Evolutionary conservation across 2,797 vertebrate genomes (phyloP).

Genomic region (Phylloscopus collybita): DNA sequence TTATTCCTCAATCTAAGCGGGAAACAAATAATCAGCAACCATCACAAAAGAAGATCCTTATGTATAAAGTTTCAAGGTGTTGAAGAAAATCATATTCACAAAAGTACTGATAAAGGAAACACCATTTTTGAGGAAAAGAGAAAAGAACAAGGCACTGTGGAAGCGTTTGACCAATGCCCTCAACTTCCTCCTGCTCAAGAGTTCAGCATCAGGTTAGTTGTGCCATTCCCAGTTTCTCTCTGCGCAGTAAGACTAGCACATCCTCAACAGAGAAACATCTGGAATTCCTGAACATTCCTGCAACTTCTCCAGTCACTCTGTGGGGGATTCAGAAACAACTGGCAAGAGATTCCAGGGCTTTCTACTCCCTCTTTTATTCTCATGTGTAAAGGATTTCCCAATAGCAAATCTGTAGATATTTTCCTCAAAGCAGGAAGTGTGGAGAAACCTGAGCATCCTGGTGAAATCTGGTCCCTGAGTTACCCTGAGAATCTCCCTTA

Average conservation of each 20-base stretch:
- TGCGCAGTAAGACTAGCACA: fast-evolving
- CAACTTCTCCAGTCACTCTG: background rate
- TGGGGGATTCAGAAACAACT: background rate
- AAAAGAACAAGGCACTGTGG: background rate
- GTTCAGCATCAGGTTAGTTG: background rate
- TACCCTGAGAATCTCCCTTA: background rate
- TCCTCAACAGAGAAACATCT: background rate
- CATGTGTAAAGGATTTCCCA: background rate
- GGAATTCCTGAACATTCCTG: background rate
- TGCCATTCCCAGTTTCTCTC: background rate
- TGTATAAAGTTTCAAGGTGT: background rate
- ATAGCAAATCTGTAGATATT: background rate
- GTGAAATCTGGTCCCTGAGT: background rate
- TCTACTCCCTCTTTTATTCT: background rate
- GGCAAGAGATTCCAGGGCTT: background rate
- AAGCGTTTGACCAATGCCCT: background rate
- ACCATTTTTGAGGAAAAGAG: background rate
- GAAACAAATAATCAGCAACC: background rate
- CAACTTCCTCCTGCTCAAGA: background rate
- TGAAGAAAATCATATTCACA: background rate
- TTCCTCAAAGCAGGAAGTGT: background rate
- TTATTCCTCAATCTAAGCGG: background rate
- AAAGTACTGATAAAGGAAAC: background rate
- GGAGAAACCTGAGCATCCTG: background rate
- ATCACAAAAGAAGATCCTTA: background rate